Conservation (phyloP, 2,113 vertebrate species). For the Ramphastos sulfuratus region DNA sequence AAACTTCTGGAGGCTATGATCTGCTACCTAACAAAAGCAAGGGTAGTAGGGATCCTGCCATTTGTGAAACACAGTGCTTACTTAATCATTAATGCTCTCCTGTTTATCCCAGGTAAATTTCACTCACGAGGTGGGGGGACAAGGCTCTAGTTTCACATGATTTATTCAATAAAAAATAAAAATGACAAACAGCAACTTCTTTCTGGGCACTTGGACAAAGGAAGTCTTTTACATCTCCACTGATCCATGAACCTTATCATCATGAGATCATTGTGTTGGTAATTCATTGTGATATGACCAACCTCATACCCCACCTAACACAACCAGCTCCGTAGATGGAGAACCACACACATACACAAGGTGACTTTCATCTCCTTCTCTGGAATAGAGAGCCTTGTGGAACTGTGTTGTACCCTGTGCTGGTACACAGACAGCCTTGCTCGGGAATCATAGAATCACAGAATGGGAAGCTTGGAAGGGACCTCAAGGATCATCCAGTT, state of each 20-base stretch:
- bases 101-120: neutral
- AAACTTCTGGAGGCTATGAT: neutral
- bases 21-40: neutral
- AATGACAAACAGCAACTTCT: neutral
- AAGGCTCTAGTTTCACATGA: neutral
- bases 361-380: neutral
- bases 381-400: neutral
- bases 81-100: conserved; percentile 21
- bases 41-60: neutral
- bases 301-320: neutral
- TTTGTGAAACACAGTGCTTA: neutral
- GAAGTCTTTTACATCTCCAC: conserved; percentile 7
- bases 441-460: neutral
- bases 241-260: conserved; percentile 16
- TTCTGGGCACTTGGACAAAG: conserved; percentile 50
- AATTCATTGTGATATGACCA: conserved; percentile 6
- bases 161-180: conserved; percentile 16
- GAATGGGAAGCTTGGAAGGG: too few relatives aligned
- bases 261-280: neutral
- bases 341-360: neutral
- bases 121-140: neutral
- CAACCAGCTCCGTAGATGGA: neutral
- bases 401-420: too few relatives aligned
- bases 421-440: neutral
- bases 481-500: too few relatives aligned